Evolutionary conservation across 2,113 vertebrate species (phyloP).

Genomic region (Forbesichthys papilliferus): DNA sequence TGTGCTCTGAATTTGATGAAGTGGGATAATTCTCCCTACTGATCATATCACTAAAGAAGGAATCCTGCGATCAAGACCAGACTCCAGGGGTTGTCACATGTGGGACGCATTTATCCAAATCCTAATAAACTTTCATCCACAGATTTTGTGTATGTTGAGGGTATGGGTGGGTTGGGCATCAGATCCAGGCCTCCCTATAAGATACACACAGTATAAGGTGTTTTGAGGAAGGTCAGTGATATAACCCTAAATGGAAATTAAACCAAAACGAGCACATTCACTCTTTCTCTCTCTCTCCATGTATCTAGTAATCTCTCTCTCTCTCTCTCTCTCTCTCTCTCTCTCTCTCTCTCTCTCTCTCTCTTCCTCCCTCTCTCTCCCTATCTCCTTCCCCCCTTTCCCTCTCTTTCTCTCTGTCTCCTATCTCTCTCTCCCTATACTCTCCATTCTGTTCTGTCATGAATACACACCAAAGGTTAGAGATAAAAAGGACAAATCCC

Average conservation of each 20-base stretch:
- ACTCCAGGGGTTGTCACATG: constrained; percentile 71
- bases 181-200: constrained; percentile 46
- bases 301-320: too few species aligned
- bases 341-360: too few species aligned
- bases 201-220: constrained; percentile 39
- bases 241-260: constrained; percentile 21
- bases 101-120: constrained; percentile 78
- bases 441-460: too few species aligned
- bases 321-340: too few species aligned
- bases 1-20: constrained; percentile 79
- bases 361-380: too few species aligned
- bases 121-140: constrained; percentile 78
- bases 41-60: constrained; percentile 75
- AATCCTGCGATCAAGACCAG: constrained; percentile 74
- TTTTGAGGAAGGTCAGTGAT: constrained; percentile 41
- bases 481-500: neutral
- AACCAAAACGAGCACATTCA: too few species aligned
- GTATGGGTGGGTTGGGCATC: constrained; percentile 41
- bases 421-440: too few species aligned
- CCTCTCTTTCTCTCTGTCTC: too few species aligned
- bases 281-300: too few species aligned
- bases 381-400: too few species aligned
- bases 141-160: constrained; percentile 54
- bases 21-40: constrained; percentile 68
- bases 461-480: neutral